Evolutionary conservation across 2,888 invertebrate genomes (phyloP).

Genomic region (Temnothorax ravouxi): DNA sequence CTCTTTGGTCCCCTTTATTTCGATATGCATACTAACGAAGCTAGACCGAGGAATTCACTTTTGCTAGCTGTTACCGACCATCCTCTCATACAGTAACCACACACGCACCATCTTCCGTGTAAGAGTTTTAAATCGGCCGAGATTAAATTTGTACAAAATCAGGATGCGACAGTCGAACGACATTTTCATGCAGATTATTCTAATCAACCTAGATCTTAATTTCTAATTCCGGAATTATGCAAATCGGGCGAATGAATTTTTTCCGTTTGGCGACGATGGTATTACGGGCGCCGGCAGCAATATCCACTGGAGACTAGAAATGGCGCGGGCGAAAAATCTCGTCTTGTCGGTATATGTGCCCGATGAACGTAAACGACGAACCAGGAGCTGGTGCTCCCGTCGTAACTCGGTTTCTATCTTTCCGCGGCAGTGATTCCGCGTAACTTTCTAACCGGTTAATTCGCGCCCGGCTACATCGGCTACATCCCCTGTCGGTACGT

Average conservation of each 20-base stretch:
- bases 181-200: conserved; percentile 30
- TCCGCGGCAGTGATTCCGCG: conserved; percentile 58
- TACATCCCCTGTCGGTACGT: conserved; percentile 29
- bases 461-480: conserved; percentile 40
- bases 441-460: conserved; percentile 69
- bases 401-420: conserved; percentile 38
- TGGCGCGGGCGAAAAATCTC: conserved; percentile 24
- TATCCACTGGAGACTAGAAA: conserved; percentile 1
- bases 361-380: conserved; percentile 10
- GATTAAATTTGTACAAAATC: conserved; percentile 30
- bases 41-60: background rate
- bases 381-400: background rate
- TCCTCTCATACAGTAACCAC: background rate
- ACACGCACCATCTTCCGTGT: background rate
- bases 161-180: background rate
- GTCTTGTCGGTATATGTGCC: conserved; percentile 13
- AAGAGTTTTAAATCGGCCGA: conserved; percentile 17
- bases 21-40: conserved; percentile 14
- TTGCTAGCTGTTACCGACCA: background rate
- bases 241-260: conserved; percentile 34
- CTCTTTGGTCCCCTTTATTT: background rate
- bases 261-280: background rate
- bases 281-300: background rate
- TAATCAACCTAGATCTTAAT: conserved; percentile 28
- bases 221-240: conserved; percentile 44